Evolutionary conservation across 2,888 invertebrate species (phyloP).

Genomic region (Limnephilus lunatus): DNA sequence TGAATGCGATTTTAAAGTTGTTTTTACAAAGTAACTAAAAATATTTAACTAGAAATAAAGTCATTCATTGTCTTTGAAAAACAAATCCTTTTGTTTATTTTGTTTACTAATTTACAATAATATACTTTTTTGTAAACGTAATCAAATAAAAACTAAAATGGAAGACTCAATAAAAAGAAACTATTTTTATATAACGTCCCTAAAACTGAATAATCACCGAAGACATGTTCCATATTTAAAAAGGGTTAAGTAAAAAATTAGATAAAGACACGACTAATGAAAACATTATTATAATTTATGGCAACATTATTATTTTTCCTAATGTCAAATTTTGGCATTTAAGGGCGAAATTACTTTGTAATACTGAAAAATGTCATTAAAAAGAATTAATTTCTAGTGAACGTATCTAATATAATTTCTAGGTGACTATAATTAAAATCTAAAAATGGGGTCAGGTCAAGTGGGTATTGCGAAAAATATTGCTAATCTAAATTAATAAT

Average conservation of each 20-base stretch:
- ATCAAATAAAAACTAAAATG: neutral
- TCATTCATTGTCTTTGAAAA: neutral
- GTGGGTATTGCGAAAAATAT: conserved; percentile 42
- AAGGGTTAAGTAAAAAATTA: neutral
- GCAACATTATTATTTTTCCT: neutral
- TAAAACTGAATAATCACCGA: neutral
- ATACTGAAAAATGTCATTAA: conserved; percentile 14
- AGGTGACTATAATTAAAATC: neutral
- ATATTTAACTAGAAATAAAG: neutral
- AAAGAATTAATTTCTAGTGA: neutral
- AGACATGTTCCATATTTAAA: neutral
- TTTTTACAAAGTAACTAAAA: neutral
- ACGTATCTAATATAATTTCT: conserved; percentile 19
- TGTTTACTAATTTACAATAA: neutral
- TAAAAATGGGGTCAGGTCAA: conserved; percentile 38
- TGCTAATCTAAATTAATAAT: conserved; percentile 29
- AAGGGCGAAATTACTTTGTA: conserved; percentile 2
- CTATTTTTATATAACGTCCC: neutral
- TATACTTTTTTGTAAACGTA: neutral
- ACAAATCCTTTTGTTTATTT: neutral
- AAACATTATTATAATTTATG: neutral
- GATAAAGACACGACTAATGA: neutral
- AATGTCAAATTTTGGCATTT: conserved; percentile 16
- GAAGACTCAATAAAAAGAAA: neutral
- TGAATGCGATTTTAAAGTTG: neutral